Evolutionary conservation across 1,140 invertebrate genomes (phyloP).

Genomic region (Ceratina calcarata): DNA sequence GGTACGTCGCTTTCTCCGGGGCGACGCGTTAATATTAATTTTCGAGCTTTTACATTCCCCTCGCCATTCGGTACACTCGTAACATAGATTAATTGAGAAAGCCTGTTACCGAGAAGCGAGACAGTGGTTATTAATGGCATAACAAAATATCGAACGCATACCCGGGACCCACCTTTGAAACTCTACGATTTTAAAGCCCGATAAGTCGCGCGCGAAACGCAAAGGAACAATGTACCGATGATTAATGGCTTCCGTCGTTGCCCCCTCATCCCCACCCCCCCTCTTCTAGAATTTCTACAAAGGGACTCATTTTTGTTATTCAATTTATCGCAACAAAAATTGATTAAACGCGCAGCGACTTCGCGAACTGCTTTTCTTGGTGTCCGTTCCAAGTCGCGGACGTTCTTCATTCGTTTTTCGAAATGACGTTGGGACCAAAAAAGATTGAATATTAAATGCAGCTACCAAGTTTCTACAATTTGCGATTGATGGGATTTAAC

Average conservation of each 20-base stretch:
- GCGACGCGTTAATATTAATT: slow-evolving; percentile 65
- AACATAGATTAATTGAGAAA: slow-evolving; percentile 71
- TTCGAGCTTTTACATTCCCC: slow-evolving; percentile 63
- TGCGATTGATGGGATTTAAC: no score
- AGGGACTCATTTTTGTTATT: slow-evolving; percentile 30
- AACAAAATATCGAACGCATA: slow-evolving; percentile 63
- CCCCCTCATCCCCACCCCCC: no score
- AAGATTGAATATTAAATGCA: no score
- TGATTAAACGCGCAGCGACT: background rate
- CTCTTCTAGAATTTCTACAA: slow-evolving; percentile 15
- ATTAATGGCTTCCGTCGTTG: slow-evolving; percentile 46
- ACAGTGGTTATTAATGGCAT: slow-evolving; percentile 66
- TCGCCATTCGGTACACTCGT: slow-evolving; percentile 60
- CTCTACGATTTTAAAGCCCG: slow-evolving; percentile 55
- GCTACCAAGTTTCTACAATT: background rate
- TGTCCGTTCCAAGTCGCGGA: no score
- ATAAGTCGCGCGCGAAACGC: slow-evolving; percentile 48
- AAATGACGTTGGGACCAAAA: no score
- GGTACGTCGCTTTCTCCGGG: slow-evolving; percentile 49
- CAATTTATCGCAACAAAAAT: slow-evolving; percentile 26
- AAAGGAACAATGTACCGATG: slow-evolving; percentile 48
- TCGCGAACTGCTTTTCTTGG: no score
- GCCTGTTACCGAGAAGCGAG: slow-evolving; percentile 60
- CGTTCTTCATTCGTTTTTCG: background rate
- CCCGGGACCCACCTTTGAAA: slow-evolving; percentile 36